Base-by-base conservation (phyloP, 2,888 invertebrate species). In the Cephus pulcher region DNA sequence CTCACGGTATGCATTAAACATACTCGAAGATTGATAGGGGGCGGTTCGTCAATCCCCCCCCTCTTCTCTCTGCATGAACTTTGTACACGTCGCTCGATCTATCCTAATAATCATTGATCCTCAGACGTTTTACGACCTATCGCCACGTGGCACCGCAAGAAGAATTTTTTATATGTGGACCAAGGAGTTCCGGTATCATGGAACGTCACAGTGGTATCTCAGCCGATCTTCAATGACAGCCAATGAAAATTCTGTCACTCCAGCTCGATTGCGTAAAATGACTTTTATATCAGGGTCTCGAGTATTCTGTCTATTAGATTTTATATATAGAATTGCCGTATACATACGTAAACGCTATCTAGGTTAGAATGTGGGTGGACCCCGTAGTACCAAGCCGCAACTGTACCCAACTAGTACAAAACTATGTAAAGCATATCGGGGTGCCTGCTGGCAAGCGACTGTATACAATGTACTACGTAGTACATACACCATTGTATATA, bases 281-380 rank as follows among this genome's bases (percentile, higher is more conserved):
- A 23, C 23, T 56, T 56, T 56, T 23, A 56, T 56, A 56, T 56
- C 56, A 23, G 9, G 2, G 9, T 23, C 23, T 9, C 56, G 2
- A 2, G 9, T 23, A 9, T 23, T 56, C 56, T 23, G 23, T 23
- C 23, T 56, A 23, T 3, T 9, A 9, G 0, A 56, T 2, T 4
- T 0, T 56, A 56, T 2, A 56, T 56, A 40, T 6, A 40, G 15
- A 40, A 15, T 4, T 40, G 15, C 0, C 6, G 2, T 23, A 23
- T 56, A 56, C 9, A 23, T 56, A 9, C 9, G 6, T 40, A 9
- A 2, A 56, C 77, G 78, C 80, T 85, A 88, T 88, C 84, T 87
- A 84, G 87, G 87, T 86, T 87, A 88, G 86, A 87, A 87, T 88
- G 89, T 86, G 88, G 88, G 89, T 87, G 89, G 87, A 88, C 83